Base-by-base conservation (phyloP, 2,797 vertebrate genomes). In the Acanthurus tractus region DNA sequence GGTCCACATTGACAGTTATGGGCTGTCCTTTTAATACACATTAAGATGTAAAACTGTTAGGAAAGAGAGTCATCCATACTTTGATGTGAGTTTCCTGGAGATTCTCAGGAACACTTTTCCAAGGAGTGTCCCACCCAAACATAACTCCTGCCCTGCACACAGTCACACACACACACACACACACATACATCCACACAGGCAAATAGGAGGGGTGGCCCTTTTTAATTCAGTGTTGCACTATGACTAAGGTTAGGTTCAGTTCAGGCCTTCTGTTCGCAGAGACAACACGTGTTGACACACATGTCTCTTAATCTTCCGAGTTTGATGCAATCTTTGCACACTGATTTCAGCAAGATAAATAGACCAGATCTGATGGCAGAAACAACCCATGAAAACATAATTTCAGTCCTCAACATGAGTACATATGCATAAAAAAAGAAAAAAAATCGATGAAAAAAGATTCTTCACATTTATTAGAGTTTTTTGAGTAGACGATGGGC, bases 301-400 rank as follows among this genome's bases (percentile, higher is more conserved):
- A 29, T 49, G 49, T 63, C 38, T 29, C 18, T 68, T 50, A 63
- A 71, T 76, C 76, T 29, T 64, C 11, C 78, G 44, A 53, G 70
- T 59, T 63, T 77, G 77, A 77, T 80, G 4, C 42, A 76, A 49
- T 63, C 74, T 76, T 63, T 69, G 48, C 40, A 50, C 58, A 66
- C 6, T 62, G 56, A 74, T 69, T 46, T 29, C 44, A 48, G 12
- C 8, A 2, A 70, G 44, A 79, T 63, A 63, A 50, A 34, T 9
- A 15, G 13, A 6, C 29, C 49, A 7, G 29, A 36, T 71, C n/a
- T 70, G 25, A 25, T 18, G 10, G 3, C 22, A 61, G 9, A 38
- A 63, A 62, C 8, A 59, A 58, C 4, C 42, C 9, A 17, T 8
- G 70, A 25, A 57, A 36, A 7, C 2, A 44, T 1, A 0, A 23